These are phyloP conservation scores for Coranthus polyacanthus DNA, from an alignment of 2,797 vertebrate genomes.

Conservation along the genomic window DNA sequence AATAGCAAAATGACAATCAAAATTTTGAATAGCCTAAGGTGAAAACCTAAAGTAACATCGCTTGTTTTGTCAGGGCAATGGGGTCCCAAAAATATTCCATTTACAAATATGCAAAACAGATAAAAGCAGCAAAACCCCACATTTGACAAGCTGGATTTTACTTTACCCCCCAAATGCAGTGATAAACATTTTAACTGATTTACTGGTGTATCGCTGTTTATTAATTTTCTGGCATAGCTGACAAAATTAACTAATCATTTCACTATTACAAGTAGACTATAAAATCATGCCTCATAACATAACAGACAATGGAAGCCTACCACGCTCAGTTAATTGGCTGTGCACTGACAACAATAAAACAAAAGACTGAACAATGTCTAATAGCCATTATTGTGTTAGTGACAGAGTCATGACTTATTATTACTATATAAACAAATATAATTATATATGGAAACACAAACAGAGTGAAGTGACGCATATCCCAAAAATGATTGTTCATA, in stretches of 20 bases:
- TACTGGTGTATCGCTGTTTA: too few species aligned
- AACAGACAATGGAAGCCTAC: background rate
- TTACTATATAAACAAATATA: background rate
- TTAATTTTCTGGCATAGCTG: background rate
- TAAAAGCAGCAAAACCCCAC: background rate
- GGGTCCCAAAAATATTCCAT: too few species aligned
- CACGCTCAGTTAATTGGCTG: background rate
- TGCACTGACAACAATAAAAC: conserved; percentile 1
- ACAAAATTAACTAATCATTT: background rate
- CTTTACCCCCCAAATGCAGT: background rate
- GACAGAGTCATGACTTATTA: background rate
- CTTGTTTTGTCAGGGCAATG: background rate
- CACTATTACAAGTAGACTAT: background rate
- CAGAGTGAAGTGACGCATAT: conserved; percentile 11
- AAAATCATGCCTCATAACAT: background rate
- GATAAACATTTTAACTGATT: background rate
- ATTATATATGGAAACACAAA: background rate
- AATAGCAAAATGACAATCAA: too few species aligned
- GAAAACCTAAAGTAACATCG: background rate
- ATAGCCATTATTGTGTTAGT: too few species aligned
- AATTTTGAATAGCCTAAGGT: background rate
- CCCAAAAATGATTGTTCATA: conserved; percentile 23
- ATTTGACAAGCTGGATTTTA: background rate
- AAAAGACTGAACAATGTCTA: background rate
- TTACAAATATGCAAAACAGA: too few species aligned